Percentiles rank a stretch among this genome's conserved stretches.
Evolutionary conservation across 1,140 invertebrate species (phyloP).

Genomic region (Saxidomus purpurata): DNA sequence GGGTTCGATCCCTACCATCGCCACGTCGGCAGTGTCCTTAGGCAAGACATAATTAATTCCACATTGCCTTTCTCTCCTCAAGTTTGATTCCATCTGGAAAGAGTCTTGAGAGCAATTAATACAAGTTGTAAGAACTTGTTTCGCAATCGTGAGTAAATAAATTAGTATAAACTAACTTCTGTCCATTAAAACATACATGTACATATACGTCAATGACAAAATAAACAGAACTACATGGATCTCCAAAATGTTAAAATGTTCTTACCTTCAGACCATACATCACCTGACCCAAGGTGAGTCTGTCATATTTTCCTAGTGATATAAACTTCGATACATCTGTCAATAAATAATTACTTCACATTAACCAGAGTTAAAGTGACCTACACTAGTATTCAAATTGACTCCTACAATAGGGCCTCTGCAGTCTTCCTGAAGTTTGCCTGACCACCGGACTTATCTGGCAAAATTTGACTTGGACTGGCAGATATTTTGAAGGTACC

Average conservation of each 20-base stretch:
- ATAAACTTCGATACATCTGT: constrained; percentile 62
- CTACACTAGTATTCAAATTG: background rate
- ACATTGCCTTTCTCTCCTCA: too few species aligned
- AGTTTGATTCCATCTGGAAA: background rate
- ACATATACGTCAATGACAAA: too few species aligned
- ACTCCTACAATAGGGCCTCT: background rate
- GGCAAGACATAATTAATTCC: too few species aligned
- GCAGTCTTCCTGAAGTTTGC: background rate
- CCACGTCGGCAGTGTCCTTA: too few species aligned
- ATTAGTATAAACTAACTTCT: too few species aligned
- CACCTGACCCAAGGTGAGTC: constrained; percentile 57
- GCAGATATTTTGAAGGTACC: too few species aligned
- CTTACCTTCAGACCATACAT: constrained; percentile 69
- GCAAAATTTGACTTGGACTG: too few species aligned
- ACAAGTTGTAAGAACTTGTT: background rate
- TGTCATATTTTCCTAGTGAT: constrained; percentile 66
- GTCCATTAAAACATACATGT: background rate
- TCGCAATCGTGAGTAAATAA: too few species aligned
- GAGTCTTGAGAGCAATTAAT: background rate
- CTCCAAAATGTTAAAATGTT: background rate
- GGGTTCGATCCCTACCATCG: too few species aligned
- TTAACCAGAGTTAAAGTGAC: background rate
- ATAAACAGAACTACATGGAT: too few species aligned
- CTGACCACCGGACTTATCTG: background rate
- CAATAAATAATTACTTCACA: background rate